Base-by-base conservation (phyloP, 2,888 invertebrate species). In the Hecatera dysodea region DNA sequence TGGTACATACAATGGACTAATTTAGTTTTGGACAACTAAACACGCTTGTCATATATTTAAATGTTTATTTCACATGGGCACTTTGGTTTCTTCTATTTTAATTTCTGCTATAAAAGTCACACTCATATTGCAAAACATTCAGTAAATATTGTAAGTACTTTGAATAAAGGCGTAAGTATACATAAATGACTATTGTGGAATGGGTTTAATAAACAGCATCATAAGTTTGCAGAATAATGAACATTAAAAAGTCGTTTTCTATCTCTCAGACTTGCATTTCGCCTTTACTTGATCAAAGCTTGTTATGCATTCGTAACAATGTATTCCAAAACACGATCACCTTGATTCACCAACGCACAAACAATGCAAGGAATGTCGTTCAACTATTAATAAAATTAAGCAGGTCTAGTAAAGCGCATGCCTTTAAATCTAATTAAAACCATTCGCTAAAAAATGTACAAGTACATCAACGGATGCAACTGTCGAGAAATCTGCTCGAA, bases 401-500 rank as follows among this genome's bases (percentile, higher is more conserved):
- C 70, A 50, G 53, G 71, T 62, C 39, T 29, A 60, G 24, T 72
- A 65, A 83, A 81, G 71, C 72, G 71, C 73, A 78, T 69, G 78
- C 62, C 75, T 68, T 59, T 56, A 61, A 33, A 56, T 64, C 69
- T 72, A 78, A 72, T 75, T 70, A 74, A 74, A 69, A 44, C 8
- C 27, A 24, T 44, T 44, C n/a, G 29, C 7, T 5, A 61, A 71
- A 74, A 81, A 72, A 75, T 66, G 39, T 57, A n/a, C n/a, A n/a
- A 57, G 65, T 57, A 36, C 24, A 66, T 71, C 68, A 78, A 74
- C 79, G 72, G 70, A 80, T 71, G 80, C 84, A 86, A 86, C 81
- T 85, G 80, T 82, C 42, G 76, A 87, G 77, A 88, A 90, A 90
- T 91, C 89, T 85, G 86, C 84, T 71, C 64, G 19, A 60, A 66